Percentiles rank a stretch among this genome's conserved stretches.
Conservation (phyloP, 1,140 invertebrate species). For the Drosophila saltans region DNA sequence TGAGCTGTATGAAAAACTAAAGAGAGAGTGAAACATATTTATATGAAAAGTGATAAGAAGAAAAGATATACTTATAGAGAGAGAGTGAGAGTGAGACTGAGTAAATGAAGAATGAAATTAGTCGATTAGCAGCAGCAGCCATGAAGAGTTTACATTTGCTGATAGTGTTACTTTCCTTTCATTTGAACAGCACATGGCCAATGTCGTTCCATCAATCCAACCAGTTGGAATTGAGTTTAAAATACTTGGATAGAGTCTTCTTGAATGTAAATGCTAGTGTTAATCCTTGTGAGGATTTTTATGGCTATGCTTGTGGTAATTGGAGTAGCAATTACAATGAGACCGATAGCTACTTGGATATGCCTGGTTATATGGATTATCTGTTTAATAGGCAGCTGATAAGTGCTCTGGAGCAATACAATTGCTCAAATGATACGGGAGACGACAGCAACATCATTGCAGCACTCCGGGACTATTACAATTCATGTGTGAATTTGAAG, state of each 20-base stretch:
- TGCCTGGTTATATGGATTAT: constrained; percentile 66
- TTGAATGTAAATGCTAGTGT: constrained; percentile 55
- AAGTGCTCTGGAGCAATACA: constrained; percentile 16
- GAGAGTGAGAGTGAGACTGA: not conserved
- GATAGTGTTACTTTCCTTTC: constrained; percentile 13
- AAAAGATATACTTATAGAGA: not conserved
- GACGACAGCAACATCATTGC: constrained; percentile 22
- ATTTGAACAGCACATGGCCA: constrained; percentile 5
- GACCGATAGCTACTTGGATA: constrained; percentile 40
- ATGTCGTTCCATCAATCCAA: not conserved
- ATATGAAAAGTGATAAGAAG: not conserved
- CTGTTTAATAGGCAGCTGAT: constrained; percentile 48
- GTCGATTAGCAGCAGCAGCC: constrained; percentile 32
- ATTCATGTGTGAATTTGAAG: constrained; percentile 39
- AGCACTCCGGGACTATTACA: constrained; percentile 41
- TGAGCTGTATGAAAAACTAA: no score
- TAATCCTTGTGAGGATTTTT: constrained; percentile 65
- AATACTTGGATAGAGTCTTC: constrained; percentile 39
- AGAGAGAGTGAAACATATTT: no score
- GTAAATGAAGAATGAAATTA: constrained; percentile 2
- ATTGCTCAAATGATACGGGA: not conserved
- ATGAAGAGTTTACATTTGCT: constrained; percentile 38
- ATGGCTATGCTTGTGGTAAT: constrained; percentile 62
- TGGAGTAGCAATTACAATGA: constrained; percentile 49
- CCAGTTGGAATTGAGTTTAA: constrained; percentile 15